Conservation (phyloP, 2,113 vertebrate species). For the Burhinus oedicnemus region DNA sequence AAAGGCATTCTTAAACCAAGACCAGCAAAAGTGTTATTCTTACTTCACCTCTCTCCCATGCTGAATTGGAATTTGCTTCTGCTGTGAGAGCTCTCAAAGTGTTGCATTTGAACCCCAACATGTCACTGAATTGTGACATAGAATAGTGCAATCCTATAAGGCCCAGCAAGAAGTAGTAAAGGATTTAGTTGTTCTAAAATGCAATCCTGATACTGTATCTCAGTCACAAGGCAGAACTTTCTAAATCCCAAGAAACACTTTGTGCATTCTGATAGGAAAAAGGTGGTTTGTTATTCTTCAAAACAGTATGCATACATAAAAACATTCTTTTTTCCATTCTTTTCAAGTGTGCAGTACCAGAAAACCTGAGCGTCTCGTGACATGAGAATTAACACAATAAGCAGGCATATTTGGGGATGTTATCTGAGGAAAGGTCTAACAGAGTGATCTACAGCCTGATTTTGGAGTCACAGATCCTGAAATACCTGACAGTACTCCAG, state of each 20-base stretch:
- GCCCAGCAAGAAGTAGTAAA: not conserved
- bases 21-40: not conserved
- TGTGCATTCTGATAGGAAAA: not conserved
- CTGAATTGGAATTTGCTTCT: not conserved
- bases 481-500: not conserved
- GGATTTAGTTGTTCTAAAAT: not conserved
- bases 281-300: not conserved
- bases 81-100: not conserved
- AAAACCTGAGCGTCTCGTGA: not conserved
- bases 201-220: not conserved
- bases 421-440: not conserved
- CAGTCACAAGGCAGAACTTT: not conserved
- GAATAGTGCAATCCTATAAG: not conserved
- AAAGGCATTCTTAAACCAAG: not conserved
- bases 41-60: not conserved
- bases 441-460: not conserved
- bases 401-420: not conserved
- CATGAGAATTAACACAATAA: not conserved
- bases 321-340: fast-evolving
- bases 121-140: not conserved
- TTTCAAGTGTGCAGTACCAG: not conserved
- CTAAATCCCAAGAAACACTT: not conserved
- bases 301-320: not conserved
- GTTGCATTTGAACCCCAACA: fast-evolving
- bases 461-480: not conserved